Evolutionary conservation across 2,797 vertebrate genomes (phyloP).

Genomic region (Phoebastria nigripes): DNA sequence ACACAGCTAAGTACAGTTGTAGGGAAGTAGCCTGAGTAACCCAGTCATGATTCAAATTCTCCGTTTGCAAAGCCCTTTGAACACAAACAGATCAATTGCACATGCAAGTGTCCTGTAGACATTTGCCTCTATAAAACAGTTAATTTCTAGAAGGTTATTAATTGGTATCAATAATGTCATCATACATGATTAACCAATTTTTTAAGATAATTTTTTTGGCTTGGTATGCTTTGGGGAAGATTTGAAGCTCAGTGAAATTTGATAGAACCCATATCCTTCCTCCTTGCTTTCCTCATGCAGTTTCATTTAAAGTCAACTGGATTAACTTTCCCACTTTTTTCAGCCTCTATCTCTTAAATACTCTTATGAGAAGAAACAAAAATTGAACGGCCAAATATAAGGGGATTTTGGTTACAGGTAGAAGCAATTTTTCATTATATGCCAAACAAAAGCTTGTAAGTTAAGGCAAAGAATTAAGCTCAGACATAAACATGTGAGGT

Average conservation of each 20-base stretch:
- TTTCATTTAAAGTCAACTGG: not conserved
- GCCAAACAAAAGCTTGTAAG: not conserved
- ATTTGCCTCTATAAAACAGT: not conserved
- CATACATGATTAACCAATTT: not conserved
- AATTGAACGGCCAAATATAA: not conserved
- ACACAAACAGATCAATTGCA: not conserved
- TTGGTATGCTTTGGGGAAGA: not conserved
- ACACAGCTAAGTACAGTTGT: not conserved
- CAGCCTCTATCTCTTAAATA: not conserved
- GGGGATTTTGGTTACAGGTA: not conserved
- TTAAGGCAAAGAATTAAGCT: not conserved
- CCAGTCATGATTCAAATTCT: constrained; percentile 13
- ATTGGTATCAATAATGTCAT: not conserved
- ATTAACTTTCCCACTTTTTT: not conserved
- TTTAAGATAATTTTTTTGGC: not conserved
- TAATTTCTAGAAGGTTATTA: not conserved
- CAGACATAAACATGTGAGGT: not conserved
- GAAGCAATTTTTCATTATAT: not conserved
- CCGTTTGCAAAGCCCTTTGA: not conserved
- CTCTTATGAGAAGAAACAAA: not conserved
- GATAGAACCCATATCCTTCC: not conserved
- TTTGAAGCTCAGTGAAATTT: not conserved
- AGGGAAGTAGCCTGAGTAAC: not conserved
- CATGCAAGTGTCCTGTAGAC: not conserved
- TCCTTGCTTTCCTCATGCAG: not conserved